Evolutionary conservation across 2,113 vertebrate species (phyloP).

Genomic region (Callorhinus ursinus): DNA sequence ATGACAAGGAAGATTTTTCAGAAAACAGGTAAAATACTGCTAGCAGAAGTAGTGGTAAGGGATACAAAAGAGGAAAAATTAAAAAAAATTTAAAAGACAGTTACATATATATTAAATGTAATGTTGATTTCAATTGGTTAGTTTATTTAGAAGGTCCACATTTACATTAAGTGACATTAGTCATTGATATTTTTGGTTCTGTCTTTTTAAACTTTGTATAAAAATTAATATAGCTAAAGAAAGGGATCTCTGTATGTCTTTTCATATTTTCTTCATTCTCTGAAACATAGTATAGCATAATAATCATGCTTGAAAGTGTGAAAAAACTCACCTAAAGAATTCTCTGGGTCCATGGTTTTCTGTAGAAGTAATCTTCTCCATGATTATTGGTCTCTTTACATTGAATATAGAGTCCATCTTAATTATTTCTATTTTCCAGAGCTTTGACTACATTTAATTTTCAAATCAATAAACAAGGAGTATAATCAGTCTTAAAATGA

Average conservation of each 20-base stretch:
- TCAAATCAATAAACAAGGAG: background rate
- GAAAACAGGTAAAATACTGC: background rate
- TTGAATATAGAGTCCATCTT: background rate
- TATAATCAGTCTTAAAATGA: background rate
- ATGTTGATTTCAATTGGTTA: background rate
- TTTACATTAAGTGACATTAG: background rate
- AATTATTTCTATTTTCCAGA: slow-evolving; percentile 18
- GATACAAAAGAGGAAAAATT: background rate
- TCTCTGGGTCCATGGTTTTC: background rate
- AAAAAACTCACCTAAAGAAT: background rate
- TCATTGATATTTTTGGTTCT: background rate
- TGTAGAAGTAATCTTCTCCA: background rate
- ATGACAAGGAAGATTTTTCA: background rate
- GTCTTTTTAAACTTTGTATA: background rate
- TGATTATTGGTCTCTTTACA: background rate
- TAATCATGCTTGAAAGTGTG: background rate
- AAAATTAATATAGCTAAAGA: background rate
- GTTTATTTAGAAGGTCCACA: background rate
- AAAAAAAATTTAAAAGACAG: background rate
- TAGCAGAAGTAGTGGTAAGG: background rate
- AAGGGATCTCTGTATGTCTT: background rate
- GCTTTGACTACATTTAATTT: background rate
- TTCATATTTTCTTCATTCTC: background rate
- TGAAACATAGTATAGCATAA: background rate
- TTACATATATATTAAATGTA: background rate